A percentile compares a stretch with the other conserved stretches of the same genome.
Conservation (phyloP, 2,888 invertebrate species). For the Acleris literana region DNA sequence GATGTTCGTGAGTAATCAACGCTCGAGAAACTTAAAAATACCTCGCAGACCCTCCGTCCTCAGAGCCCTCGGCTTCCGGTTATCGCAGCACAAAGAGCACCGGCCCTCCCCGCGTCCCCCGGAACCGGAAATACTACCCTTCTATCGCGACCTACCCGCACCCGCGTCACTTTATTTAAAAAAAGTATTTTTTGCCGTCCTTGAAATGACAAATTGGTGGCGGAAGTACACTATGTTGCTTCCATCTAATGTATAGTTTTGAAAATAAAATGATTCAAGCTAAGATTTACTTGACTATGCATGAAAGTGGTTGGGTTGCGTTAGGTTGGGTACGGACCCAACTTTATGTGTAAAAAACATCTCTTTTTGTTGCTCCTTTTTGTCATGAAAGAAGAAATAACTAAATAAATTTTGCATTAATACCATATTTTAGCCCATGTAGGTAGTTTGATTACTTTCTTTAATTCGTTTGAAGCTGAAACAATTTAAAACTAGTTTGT, state of each 20-base stretch:
- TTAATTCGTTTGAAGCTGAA: no score
- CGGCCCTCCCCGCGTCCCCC: conserved; percentile 56
- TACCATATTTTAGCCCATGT: no score
- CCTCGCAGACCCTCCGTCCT: conserved; percentile 78
- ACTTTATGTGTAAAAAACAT: no score
- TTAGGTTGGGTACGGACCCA: no score
- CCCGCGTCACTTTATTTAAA: conserved; percentile 68
- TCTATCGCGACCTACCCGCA: conserved; percentile 74
- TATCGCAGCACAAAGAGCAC: conserved; percentile 80
- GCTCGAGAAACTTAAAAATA: conserved; percentile 76
- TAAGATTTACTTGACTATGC: no score
- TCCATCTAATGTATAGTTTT: conserved; percentile 36
- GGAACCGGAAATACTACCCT: conserved; percentile 82
- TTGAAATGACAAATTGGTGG: conserved; percentile 58
- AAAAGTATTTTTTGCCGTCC: conserved; percentile 64
- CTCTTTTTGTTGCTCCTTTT: no score
- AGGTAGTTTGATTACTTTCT: no score
- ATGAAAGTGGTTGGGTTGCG: no score
- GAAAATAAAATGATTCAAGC: not conserved
- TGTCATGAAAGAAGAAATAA: no score
- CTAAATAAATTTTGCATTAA: no score
- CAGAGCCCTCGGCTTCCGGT: conserved; percentile 81
- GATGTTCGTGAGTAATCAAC: conserved; percentile 63
- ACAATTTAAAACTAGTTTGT: no score
- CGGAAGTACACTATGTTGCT: conserved; percentile 32